Evolutionary conservation across 2,797 vertebrate species (phyloP).

Genomic region (Salmo trutta): DNA sequence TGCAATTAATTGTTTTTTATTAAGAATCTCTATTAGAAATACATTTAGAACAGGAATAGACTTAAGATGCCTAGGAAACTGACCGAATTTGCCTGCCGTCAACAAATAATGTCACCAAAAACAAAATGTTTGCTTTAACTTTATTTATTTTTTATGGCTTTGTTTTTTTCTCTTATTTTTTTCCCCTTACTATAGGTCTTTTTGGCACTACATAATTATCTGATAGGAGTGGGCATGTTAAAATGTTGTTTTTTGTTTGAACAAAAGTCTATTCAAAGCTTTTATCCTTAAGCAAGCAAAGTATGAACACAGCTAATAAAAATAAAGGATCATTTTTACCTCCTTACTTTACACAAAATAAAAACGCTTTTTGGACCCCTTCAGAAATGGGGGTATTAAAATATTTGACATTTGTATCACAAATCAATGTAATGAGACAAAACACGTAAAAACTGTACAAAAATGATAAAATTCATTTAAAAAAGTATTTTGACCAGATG

Average conservation of each 20-base stretch:
- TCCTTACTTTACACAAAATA: conserved; percentile 95
- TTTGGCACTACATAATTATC: conserved; percentile 92
- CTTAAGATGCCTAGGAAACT: neutral
- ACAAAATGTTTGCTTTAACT: conserved; percentile 44
- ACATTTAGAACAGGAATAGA: neutral
- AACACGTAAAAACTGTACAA: conserved; percentile 97
- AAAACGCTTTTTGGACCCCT: conserved; percentile 87
- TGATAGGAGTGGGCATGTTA: conserved; percentile 79
- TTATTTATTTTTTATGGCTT: conserved; percentile 52
- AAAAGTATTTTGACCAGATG: conserved; percentile 88
- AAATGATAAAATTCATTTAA: conserved; percentile 92
- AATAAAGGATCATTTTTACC: conserved; percentile 95
- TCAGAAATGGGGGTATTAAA: conserved; percentile 99
- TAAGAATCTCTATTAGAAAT: neutral
- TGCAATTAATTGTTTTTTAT: no score
- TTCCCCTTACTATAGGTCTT: conserved; percentile 67
- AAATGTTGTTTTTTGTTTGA: conserved; percentile 79
- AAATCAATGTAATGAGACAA: conserved; percentile 89
- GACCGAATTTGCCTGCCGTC: neutral
- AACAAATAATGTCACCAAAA: conserved; percentile 16
- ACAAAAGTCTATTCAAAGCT: conserved; percentile 92
- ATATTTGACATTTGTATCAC: conserved; percentile 99
- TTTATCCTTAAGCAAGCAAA: conserved; percentile 88
- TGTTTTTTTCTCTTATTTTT: conserved; percentile 46
- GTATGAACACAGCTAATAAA: conserved; percentile 98